Percentiles rank a stretch among this genome's conserved stretches.
Evolutionary conservation across 2,797 vertebrate genomes (phyloP).

Genomic region (Falco novaeseelandiae): DNA sequence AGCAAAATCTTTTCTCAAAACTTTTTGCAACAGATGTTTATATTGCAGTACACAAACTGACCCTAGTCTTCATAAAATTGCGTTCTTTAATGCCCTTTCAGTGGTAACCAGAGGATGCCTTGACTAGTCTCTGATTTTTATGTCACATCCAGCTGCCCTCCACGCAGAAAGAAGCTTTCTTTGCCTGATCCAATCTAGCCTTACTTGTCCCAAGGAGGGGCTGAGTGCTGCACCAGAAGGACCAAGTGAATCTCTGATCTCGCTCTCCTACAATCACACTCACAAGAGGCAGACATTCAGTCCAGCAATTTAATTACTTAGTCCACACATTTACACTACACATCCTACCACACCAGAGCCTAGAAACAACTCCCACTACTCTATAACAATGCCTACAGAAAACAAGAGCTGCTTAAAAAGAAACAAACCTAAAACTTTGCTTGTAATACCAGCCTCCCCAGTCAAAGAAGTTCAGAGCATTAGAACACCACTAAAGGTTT

Average conservation of each 20-base stretch:
- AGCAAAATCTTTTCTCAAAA: not conserved
- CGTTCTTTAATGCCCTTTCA: not conserved
- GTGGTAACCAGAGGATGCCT: not conserved
- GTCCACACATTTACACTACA: not conserved
- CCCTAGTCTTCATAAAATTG: not conserved
- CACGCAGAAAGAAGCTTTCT: not conserved
- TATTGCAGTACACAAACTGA: not conserved
- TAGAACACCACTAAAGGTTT: not conserved
- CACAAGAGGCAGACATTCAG: not conserved
- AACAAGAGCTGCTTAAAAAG: not conserved
- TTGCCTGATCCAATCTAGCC: not conserved
- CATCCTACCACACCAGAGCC: not conserved
- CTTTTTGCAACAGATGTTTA: not conserved
- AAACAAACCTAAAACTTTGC: not conserved
- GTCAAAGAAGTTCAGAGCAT: not conserved
- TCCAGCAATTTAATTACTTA: not conserved
- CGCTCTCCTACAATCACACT: not conserved
- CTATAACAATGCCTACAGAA: accelerated
- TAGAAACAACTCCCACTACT: not conserved
- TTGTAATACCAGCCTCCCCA: not conserved
- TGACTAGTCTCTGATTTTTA: not conserved
- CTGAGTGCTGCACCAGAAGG: not conserved
- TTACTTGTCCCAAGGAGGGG: not conserved
- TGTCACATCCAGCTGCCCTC: not conserved
- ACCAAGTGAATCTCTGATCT: not conserved